These are phyloP conservation scores for Diarsia rubi DNA, from an alignment of 2,888 invertebrate species.

Conservation along the genomic window DNA sequence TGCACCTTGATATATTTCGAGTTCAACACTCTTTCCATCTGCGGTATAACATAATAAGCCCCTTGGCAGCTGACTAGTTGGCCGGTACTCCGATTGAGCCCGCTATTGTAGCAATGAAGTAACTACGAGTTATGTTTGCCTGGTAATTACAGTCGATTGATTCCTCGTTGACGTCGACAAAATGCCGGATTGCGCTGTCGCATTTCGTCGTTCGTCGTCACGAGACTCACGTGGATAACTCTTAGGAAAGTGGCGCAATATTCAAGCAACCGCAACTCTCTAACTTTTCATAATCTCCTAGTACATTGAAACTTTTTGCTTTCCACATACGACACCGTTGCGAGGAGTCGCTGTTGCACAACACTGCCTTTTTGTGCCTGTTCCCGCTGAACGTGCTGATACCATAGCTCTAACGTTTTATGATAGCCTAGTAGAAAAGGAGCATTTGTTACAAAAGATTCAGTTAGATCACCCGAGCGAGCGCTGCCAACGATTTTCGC, in stretches of 20 bases:
- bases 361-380: slow-evolving; percentile 37
- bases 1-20: neutral
- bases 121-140: slow-evolving; percentile 53
- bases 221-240: neutral
- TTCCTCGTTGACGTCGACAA: slow-evolving; percentile 61
- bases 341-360: slow-evolving; percentile 49
- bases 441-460: slow-evolving; percentile 65
- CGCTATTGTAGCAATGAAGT: neutral
- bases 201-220: slow-evolving; percentile 14
- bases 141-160: slow-evolving; percentile 58
- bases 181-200: slow-evolving; percentile 49
- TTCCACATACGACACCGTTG: slow-evolving; percentile 56
- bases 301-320: slow-evolving; percentile 65
- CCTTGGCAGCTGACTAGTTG: slow-evolving; percentile 3
- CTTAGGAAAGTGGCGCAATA: slow-evolving; percentile 27
- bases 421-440: slow-evolving; percentile 64
- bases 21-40: slow-evolving; percentile 2
- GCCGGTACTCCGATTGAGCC: neutral
- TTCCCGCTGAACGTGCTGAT: slow-evolving; percentile 18
- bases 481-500: slow-evolving; percentile 43
- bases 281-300: slow-evolving; percentile 34
- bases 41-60: neutral
- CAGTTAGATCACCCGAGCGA: slow-evolving; percentile 38
- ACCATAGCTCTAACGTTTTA: slow-evolving; percentile 29
- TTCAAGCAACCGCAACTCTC: slow-evolving; percentile 14